Evolutionary conservation across 2,113 vertebrate species (phyloP).

Genomic region (Rattus rattus): DNA sequence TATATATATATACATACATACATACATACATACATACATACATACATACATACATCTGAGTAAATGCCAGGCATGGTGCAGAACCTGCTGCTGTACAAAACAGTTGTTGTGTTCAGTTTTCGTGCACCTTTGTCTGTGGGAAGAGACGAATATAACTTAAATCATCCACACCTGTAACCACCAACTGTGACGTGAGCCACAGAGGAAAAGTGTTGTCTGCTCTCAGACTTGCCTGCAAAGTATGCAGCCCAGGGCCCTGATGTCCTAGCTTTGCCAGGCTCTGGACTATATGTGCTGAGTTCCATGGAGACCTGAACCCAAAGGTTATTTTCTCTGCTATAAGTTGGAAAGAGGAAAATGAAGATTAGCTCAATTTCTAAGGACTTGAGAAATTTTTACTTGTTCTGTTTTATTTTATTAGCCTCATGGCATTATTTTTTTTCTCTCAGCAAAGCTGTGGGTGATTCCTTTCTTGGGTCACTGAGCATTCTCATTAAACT

Average conservation of each 20-base stretch:
- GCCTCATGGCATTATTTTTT: neutral
- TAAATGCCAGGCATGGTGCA: neutral
- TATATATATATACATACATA: neutral
- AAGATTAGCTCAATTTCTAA: neutral
- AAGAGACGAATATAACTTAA: neutral
- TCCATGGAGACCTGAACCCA: neutral
- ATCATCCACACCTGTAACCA: neutral
- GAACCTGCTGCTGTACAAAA: fast-evolving
- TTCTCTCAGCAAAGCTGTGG: conserved; percentile 27
- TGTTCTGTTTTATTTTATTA: no score
- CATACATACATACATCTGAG: no score
- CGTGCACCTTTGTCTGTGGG: neutral
- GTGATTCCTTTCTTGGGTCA: conserved; percentile 53
- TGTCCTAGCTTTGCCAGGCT: neutral
- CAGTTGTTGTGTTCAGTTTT: neutral
- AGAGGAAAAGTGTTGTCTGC: neutral
- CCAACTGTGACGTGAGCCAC: neutral
- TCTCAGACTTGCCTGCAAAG: neutral
- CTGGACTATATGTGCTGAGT: fast-evolving
- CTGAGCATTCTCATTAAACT: conserved; percentile 34
- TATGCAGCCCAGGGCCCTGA: neutral
- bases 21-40: no score
- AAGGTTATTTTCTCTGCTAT: neutral
- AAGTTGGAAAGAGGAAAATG: conserved; percentile 37
- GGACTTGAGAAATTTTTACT: no score